A percentile compares a stretch with the other conserved stretches of the same genome.
phyloP scores from a whole-genome alignment of 2,888 invertebrate genomes.

The Apodemia hepburni region DNA sequence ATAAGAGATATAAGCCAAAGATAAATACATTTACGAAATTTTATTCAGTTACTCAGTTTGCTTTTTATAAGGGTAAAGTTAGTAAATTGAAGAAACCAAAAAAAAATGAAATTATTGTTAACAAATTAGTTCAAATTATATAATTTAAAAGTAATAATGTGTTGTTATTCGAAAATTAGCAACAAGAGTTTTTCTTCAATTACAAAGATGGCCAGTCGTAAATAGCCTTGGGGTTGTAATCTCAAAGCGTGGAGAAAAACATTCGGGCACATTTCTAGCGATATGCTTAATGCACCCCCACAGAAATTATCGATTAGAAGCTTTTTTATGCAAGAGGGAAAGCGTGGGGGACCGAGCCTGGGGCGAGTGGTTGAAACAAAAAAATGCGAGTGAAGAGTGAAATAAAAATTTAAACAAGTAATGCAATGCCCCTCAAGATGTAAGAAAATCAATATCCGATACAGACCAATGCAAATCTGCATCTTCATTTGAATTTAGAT shows the following conservation, averaged over 20 bases:
- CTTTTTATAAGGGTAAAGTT: no score
- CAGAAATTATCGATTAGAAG: conserved; percentile 81
- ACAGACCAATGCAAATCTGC: conserved; percentile 71
- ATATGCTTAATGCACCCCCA: conserved; percentile 81
- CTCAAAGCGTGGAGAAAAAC: conserved; percentile 76
- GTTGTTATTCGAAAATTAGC: conserved; percentile 2
- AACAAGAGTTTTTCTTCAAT: conserved; percentile 42
- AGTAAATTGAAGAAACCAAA: no score
- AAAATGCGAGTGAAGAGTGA: conserved; percentile 76
- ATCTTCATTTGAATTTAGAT: conserved; percentile 11
- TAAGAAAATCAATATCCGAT: conserved; percentile 75
- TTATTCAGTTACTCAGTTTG: no score
- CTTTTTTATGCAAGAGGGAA: conserved; percentile 80
- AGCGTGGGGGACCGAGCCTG: conserved; percentile 64
- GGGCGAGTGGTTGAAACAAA: conserved; percentile 79
- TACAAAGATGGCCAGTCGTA: conserved; percentile 66
- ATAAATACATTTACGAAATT: no score
- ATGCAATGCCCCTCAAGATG: conserved; percentile 75
- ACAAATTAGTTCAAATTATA: no score
- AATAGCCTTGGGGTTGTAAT: conserved; percentile 72
- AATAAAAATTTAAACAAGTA: conserved; percentile 80
- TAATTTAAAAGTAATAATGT: no score
- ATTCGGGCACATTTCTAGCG: conserved; percentile 65
- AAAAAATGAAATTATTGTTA: no score
- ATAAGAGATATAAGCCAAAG: no score